Conservation (phyloP, 2,113 vertebrate species). For the Heliornis fulica region DNA sequence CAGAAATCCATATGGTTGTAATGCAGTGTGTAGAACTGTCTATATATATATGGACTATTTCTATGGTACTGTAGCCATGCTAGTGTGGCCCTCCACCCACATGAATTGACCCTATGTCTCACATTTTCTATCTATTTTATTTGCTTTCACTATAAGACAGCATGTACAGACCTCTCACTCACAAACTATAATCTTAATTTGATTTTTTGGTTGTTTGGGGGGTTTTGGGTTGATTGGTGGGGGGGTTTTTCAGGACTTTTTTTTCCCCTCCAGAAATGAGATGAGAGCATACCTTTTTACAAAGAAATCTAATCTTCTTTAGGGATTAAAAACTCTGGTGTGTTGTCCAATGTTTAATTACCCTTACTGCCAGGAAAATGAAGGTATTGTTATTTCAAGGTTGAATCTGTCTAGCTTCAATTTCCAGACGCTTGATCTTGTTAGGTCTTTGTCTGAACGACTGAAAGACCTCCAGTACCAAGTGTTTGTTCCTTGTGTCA, state of each 20-base stretch:
- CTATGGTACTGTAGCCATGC: neutral
- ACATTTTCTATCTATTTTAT: neutral
- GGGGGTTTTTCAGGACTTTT: neutral
- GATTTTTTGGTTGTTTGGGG: no score
- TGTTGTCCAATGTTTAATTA: neutral
- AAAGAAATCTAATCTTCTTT: neutral
- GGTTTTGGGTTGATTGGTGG: no score
- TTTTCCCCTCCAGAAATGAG: neutral
- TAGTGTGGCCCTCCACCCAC: neutral
- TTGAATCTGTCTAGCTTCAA: neutral
- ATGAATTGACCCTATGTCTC: neutral
- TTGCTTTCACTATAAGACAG: neutral
- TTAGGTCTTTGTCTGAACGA: neutral
- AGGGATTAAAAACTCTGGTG: neutral
- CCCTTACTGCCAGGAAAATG: neutral
- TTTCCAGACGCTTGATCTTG: neutral
- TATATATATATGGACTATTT: neutral
- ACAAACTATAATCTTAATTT: neutral
- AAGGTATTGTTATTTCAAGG: neutral
- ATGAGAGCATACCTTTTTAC: neutral
- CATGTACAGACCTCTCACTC: neutral
- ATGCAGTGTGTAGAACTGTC: neutral
- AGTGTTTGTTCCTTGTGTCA: neutral
- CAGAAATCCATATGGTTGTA: neutral
- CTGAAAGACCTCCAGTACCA: neutral